Evolutionary conservation across 2,113 vertebrate genomes (phyloP), one percentile per base, ranked within the genome.

Genomic region (Ceyx cyanopectus): DNA sequence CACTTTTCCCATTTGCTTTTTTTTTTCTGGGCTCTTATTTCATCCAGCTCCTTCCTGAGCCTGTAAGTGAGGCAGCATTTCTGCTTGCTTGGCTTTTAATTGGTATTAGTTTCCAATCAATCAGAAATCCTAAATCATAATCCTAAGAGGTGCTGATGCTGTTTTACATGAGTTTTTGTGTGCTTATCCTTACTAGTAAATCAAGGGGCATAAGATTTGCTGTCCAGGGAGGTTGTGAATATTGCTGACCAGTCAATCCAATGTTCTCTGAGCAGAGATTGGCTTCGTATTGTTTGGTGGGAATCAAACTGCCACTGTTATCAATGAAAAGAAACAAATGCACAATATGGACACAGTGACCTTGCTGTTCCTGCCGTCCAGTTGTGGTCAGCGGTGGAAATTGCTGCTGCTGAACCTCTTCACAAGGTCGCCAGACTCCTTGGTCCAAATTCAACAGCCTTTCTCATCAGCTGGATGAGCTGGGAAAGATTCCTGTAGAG

Each of bases 11-110:
- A 46, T 89, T 90, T 87, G 19, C 56, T 95, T 89, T 77, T 53
- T 45, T 50, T 94, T 90, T 79, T 69, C 63, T 67, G 40, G 17
- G 6, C 9, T 86, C 6, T 87, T 45, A 32, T 94, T 90, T 83
- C 45, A 60, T 53, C 65, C 56, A 80, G 10, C 30, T 82, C 34
- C 23, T 91, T 89, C 68, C 41, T 4, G 17, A 90, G 54, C 30
- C 46, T 89, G 41, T 61, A 74, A 81, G 12, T 50, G 45, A 79
- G 51, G 34, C 81, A 69, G 41, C 21, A 45, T 74, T 83, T 81
- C 77, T 75, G 46, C 32, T 57, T 74, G 41, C 24, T 67, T 73
- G 32, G 5, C 62, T 92, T 93, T 74, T 73, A 85, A 83, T 78
- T 88, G 23, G 6, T 66, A 66, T 72, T 85, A 60, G 22, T 89